Conservation (phyloP, 2,888 invertebrate genomes). For the Empis livida region DNA sequence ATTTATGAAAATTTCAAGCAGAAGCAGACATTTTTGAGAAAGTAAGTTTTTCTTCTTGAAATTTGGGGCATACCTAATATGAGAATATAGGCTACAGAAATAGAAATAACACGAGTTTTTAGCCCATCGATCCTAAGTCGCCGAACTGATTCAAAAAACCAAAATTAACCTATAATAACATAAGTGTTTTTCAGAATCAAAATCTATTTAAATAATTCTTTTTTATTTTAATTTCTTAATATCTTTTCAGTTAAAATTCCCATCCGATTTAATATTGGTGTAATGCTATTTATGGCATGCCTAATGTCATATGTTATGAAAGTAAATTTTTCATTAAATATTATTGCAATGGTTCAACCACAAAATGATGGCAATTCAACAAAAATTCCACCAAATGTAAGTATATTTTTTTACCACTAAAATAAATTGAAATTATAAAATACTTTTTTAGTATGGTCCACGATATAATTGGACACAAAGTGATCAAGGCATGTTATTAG, state of each 20-base stretch:
- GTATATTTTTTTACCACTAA: constrained; percentile 9
- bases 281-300: constrained; percentile 62
- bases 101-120: no score
- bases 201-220: no score
- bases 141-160: no score
- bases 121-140: no score
- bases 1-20: no score
- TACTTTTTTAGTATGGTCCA: constrained; percentile 33
- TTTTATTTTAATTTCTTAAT: no score
- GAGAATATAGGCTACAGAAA: no score
- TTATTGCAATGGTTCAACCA: constrained; percentile 56
- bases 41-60: no score
- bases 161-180: no score
- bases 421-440: background rate
- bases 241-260: constrained; percentile 39
- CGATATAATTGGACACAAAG: constrained; percentile 45
- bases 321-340: constrained; percentile 61
- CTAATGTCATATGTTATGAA: constrained; percentile 61
- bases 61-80: no score
- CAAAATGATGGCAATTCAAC: constrained; percentile 27
- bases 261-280: constrained; percentile 40
- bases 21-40: no score
- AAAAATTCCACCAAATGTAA: constrained; percentile 24
- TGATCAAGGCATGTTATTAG: constrained; percentile 50
- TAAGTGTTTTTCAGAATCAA: no score